Percentiles rank a stretch among this genome's conserved stretches.
Conservation (phyloP, 2,888 invertebrate species). For the Drosophila fulvimacula region DNA sequence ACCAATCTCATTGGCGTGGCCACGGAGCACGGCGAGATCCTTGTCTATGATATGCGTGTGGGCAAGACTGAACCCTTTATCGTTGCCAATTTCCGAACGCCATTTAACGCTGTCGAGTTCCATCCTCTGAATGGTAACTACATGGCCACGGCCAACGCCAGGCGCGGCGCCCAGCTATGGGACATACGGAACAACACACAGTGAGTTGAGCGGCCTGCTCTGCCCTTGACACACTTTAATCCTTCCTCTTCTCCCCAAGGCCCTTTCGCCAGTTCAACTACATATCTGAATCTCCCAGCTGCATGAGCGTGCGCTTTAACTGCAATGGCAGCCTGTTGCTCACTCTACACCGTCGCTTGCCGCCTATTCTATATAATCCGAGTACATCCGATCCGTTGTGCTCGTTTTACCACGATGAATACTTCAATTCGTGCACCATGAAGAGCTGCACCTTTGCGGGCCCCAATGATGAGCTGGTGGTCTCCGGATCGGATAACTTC, state of each 20-base stretch:
- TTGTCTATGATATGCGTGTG: conserved; percentile 91
- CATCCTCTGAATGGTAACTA: conserved; percentile 93
- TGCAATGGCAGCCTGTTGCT: conserved; percentile 90
- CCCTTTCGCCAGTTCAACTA: conserved; percentile 89
- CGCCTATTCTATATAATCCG: conserved; percentile 92
- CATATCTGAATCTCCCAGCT: conserved; percentile 89
- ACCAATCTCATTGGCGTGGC: conserved; percentile 93
- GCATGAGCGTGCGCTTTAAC: conserved; percentile 97
- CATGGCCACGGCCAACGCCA: conserved; percentile 95
- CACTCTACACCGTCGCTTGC: conserved; percentile 93
- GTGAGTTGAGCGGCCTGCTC: conserved; percentile 85
- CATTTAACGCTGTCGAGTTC: conserved; percentile 98
- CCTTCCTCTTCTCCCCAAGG: conserved; percentile 84
- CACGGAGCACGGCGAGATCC: conserved; percentile 95
- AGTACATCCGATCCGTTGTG: conserved; percentile 90
- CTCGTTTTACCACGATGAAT: conserved; percentile 95
- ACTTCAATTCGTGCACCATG: conserved; percentile 98
- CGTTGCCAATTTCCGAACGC: conserved; percentile 87
- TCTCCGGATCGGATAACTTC: conserved; percentile 98
- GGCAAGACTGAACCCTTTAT: conserved; percentile 85
- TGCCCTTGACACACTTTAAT: not conserved
- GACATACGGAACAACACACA: conserved; percentile 93
- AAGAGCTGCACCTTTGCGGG: conserved; percentile 98
- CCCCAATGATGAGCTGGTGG: conserved; percentile 93
- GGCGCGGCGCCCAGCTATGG: conserved; percentile 95